A percentile compares a stretch with the other conserved stretches of the same genome.
phyloP scores from a whole-genome alignment of 1,140 invertebrate species.

The Apis dorsata region DNA sequence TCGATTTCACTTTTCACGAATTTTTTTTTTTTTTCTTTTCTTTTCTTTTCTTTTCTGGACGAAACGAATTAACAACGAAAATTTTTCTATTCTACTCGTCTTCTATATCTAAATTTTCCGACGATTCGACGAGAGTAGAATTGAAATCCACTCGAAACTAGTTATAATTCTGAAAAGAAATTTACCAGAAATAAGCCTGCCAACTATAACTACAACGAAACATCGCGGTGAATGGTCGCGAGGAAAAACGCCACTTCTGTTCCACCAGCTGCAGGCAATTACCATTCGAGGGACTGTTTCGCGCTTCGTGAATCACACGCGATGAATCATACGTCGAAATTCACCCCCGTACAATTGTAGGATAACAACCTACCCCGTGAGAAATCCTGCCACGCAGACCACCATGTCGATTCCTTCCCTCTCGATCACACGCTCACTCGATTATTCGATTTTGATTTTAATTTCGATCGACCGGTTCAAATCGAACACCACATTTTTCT shows the following conservation, averaged over 20 bases:
- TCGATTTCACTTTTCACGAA: no score
- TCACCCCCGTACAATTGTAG: constrained; percentile 23
- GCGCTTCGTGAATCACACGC: constrained; percentile 26
- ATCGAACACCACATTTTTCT: neutral
- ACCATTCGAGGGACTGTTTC: constrained; percentile 20
- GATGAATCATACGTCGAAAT: constrained; percentile 36
- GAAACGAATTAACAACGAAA: neutral
- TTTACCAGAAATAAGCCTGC: constrained; percentile 1
- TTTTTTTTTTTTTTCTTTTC: neutral
- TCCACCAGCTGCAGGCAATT: constrained; percentile 24
- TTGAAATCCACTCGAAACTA: neutral
- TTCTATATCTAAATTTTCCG: no score
- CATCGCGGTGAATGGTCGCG: neutral
- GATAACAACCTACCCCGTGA: constrained; percentile 81
- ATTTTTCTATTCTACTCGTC: no score
- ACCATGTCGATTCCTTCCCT: constrained; percentile 78
- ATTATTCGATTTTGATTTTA: no score
- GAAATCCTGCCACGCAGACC: constrained; percentile 82
- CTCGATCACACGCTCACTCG: no score
- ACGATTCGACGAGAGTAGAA: no score
- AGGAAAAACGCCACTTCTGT: neutral
- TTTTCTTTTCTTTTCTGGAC: neutral
- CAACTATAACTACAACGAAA: neutral
- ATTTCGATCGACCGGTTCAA: neutral
- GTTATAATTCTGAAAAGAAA: neutral